Base-by-base conservation (phyloP, 1,140 invertebrate genomes). In the Centruroides sculpturatus region DNA sequence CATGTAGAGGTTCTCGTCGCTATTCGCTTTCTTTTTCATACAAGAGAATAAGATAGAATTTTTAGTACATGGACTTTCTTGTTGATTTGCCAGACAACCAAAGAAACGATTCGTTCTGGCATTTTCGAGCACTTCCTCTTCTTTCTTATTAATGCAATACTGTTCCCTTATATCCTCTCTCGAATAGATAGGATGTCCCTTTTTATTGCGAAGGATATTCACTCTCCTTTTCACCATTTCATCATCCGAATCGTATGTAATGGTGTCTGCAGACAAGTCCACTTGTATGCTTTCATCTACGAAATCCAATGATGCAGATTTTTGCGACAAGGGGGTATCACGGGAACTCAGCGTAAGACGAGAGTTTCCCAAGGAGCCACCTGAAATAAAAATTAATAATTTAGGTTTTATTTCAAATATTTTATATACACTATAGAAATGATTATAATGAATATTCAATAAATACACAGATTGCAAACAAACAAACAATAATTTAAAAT, bases 111-210 rank as follows among this genome's bases (percentile, higher is more conserved):
- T 59, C 34, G 62, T 56, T 66, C 83, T 78, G 49, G 59, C 57
- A n/a, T 66, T 66, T 71, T 93, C 89, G 65, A 94, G 81, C 60
- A 87, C 85, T 57, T 64, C 59, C 11, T 92, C 75, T 73, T 91
- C 88, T 69, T 89, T 83, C 72, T 85, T 86, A 69, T 86, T 92
- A 74, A 94, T 89, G 76, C 91, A 94, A 76, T 94, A 94, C 73
- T 93, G 86, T 69, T 89, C 87, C 49, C 84, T 77, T 64, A 89
- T 88, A 71, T 92, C 89, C 74, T 91, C 87, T 68, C 89, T 85
- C 35, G 88, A 92, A 76, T 92, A 92, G 65, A 89, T 79, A 46
- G 85, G 86, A 58, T 72, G 73, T 23, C 70, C 71, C 47, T 72
- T 69, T 58, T 73, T 73, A 58, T 69, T 71, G 52, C 69, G 60